These are phyloP conservation scores for Nettapus auritus DNA, from an alignment of 2,113 vertebrate genomes.

Conservation along the genomic window DNA sequence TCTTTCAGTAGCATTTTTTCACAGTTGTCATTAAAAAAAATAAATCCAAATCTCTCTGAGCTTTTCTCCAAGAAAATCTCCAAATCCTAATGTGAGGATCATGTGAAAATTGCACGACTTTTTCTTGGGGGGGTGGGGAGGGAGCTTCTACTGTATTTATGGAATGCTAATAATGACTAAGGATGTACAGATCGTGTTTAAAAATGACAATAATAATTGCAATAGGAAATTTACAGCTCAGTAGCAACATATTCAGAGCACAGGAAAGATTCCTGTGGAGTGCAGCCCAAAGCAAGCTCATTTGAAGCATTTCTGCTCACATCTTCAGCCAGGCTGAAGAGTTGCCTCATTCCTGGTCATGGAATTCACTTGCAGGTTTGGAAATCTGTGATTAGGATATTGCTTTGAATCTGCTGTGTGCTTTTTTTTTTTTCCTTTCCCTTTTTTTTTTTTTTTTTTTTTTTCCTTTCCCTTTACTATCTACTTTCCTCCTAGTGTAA, in stretches of 20 bases:
- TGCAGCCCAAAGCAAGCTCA: background rate
- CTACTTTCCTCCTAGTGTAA: background rate
- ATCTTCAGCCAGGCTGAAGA: background rate
- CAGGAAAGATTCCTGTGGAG: background rate
- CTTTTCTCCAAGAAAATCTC: background rate
- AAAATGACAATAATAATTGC: background rate
- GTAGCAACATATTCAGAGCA: background rate
- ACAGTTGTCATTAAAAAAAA: background rate
- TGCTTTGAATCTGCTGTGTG: background rate
- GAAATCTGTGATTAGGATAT: background rate
- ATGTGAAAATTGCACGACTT: accelerated
- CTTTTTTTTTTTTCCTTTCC: background rate
- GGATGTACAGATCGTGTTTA: background rate
- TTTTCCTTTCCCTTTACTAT: background rate
- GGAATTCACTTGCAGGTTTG: background rate
- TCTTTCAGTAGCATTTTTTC: background rate
- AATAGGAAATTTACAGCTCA: background rate
- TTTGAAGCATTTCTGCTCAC: background rate
- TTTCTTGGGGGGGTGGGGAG: background rate
- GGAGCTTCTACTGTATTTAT: background rate
- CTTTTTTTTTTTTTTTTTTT: background rate
- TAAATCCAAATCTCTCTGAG: background rate
- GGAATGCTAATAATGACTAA: background rate
- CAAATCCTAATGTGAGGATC: background rate
- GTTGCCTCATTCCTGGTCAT: background rate